Evolutionary conservation across 2,888 invertebrate genomes (phyloP), one percentile per base, ranked within the genome.

Genomic region (Amblyteles armatorius): DNA sequence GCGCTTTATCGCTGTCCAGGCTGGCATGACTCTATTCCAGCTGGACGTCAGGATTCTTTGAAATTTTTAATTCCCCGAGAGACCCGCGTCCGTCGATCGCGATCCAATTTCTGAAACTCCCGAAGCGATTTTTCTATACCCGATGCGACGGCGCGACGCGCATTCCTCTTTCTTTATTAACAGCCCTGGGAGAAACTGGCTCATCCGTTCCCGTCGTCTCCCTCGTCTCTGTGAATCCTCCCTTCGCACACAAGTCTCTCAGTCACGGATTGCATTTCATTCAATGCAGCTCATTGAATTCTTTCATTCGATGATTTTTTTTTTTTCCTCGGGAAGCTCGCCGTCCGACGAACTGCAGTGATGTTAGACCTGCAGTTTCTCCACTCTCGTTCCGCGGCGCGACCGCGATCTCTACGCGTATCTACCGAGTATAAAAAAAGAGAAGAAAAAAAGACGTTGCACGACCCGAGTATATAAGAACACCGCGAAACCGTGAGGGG

Each of bases 301-400:
- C 33, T 29, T 63, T 29, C 60, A 63, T 63, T 33, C 29, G 29
- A 63, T n/a, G 60, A 33, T 16, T 44, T 44, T 13, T 44, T 13
- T 5, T 13, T 44, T 44, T 44, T 44, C 13, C 5, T 33, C 33
- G n/a, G 29, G 2, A 33, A 16, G n/a, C 13, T 29, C 4, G 16
- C 29, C 26, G 2, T 26, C 26, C 16, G 60, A 40, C 60, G 68
- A 48, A 36, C 40, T 55, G 26, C 50, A 57, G 74, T 36, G 48
- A 76, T 76, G 63, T 76, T 69, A 69, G 29, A 76, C 48, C 81
- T 69, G 22, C 50, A 33, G 50, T 52, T 60, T 63, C 40, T 76
- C 69, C 50, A 69, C 60, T 60, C 81, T 63, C 13, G 63, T 69
- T 50, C 60, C 55, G 52, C 76, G 52, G 63, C 40, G 11, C 19